Conservation (phyloP, 2,797 vertebrate species). For the Pelodytes ibericus region DNA sequence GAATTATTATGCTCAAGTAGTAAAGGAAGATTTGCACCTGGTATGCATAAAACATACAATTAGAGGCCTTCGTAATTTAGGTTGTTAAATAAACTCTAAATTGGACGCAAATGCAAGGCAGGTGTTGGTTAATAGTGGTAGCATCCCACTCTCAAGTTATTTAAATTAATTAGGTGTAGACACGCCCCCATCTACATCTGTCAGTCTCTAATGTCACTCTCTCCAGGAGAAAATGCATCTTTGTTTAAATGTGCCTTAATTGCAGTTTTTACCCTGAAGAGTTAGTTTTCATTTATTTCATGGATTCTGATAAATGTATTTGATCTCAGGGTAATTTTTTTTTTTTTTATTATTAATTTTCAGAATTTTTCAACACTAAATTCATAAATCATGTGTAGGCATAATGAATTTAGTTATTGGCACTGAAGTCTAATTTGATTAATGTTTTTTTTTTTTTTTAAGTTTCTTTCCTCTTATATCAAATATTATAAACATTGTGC, state of each 20-base stretch:
- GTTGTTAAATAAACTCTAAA: slow-evolving; percentile 39
- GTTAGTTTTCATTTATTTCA: not conserved
- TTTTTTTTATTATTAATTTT: not conserved
- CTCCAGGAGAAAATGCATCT: not conserved
- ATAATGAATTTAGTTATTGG: not conserved
- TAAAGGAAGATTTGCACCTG: slow-evolving; percentile 35
- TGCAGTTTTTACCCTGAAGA: not conserved
- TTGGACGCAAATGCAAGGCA: slow-evolving; percentile 31
- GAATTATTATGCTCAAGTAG: slow-evolving; percentile 6
- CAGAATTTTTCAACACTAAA: not conserved
- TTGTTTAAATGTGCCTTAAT: not conserved
- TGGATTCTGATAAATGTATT: not conserved
- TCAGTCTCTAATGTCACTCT: slow-evolving; percentile 9
- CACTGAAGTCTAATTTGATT: not conserved
- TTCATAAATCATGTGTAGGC: not conserved
- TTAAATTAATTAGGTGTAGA: slow-evolving; percentile 32
- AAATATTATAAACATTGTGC: not conserved
- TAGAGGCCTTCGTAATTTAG: slow-evolving; percentile 27
- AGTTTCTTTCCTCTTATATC: not conserved
- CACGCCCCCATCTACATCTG: slow-evolving; percentile 34
- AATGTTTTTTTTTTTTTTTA: not conserved
- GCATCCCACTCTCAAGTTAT: slow-evolving; percentile 21
- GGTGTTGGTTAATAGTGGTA: slow-evolving; percentile 36
- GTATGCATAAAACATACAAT: slow-evolving; percentile 19
- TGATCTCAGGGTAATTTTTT: not conserved